phyloP scores from a whole-genome alignment of 2,888 invertebrate genomes.

The Agrotis ipsilon region DNA sequence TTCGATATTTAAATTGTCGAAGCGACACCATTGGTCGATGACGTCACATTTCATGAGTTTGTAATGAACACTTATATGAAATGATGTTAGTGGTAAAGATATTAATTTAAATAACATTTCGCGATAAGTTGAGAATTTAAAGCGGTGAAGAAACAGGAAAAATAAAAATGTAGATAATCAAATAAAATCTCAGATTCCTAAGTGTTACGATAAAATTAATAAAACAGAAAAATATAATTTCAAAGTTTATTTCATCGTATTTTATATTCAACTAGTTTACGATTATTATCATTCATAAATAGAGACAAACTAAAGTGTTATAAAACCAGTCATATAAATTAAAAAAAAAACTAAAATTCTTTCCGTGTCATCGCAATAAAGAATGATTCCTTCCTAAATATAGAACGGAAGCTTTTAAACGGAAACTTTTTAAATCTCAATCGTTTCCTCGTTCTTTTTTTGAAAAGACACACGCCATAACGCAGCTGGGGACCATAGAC shows the following conservation, averaged over 20 bases:
- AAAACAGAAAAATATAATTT: neutral
- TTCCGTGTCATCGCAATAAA: slow-evolving; percentile 63
- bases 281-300: slow-evolving; percentile 38
- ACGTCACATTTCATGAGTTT: slow-evolving; percentile 42
- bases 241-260: neutral
- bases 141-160: too few species aligned
- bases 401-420: slow-evolving; percentile 65
- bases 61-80: slow-evolving; percentile 27
- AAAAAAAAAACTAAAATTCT: slow-evolving; percentile 54
- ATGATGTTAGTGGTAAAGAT: slow-evolving; percentile 5
- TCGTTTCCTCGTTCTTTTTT: slow-evolving; percentile 75
- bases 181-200: neutral
- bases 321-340: slow-evolving; percentile 24
- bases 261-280: slow-evolving; percentile 28
- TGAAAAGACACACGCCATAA: slow-evolving; percentile 81
- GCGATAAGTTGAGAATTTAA: too few species aligned
- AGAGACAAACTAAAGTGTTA: slow-evolving; percentile 30
- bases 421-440: slow-evolving; percentile 73
- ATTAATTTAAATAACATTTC: too few species aligned
- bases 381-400: slow-evolving; percentile 66
- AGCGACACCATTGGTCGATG: slow-evolving; percentile 53
- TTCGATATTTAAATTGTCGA: slow-evolving; percentile 70
- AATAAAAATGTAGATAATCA: too few species aligned
- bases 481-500: slow-evolving; percentile 79
- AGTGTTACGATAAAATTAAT: neutral